Evolutionary conservation across 2,888 invertebrate genomes (phyloP).

Genomic region (Cerastis leucographa): DNA sequence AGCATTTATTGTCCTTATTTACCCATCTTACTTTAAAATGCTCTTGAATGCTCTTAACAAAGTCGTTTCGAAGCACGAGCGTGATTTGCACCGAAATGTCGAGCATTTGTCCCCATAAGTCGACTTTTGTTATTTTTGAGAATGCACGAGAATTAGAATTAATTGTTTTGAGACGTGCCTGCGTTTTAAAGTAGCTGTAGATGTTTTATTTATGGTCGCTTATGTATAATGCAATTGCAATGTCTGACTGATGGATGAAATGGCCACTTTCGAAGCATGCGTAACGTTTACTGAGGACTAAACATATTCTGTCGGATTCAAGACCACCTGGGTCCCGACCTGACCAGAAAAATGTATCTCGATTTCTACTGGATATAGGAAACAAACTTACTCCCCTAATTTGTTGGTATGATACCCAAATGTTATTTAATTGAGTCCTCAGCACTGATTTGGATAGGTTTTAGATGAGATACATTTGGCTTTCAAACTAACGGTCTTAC

Average conservation of each 20-base stretch:
- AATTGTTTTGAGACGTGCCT: slow-evolving; percentile 47
- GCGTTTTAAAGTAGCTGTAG: neutral
- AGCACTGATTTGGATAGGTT: neutral
- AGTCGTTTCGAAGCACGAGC: slow-evolving; percentile 71
- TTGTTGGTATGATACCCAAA: too few species aligned
- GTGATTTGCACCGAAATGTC: slow-evolving; percentile 64
- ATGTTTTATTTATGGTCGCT: slow-evolving; percentile 53
- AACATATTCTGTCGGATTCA: neutral
- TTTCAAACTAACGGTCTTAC: too few species aligned
- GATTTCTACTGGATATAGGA: neutral
- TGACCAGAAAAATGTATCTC: neutral
- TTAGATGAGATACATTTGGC: too few species aligned
- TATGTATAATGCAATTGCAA: slow-evolving; percentile 30
- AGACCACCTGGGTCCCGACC: neutral
- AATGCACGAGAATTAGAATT: slow-evolving; percentile 52
- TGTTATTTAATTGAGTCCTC: neutral
- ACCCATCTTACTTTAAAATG: slow-evolving; percentile 72
- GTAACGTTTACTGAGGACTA: neutral
- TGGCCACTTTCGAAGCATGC: neutral
- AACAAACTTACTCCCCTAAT: neutral
- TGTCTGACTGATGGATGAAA: slow-evolving; percentile 9
- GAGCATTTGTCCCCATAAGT: slow-evolving; percentile 52
- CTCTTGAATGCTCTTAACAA: slow-evolving; percentile 72
- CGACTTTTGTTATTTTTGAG: slow-evolving; percentile 51
- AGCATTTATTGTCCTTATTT: slow-evolving; percentile 75